Conservation (phyloP, 1,140 invertebrate genomes). For the Solenopsis fugax region DNA sequence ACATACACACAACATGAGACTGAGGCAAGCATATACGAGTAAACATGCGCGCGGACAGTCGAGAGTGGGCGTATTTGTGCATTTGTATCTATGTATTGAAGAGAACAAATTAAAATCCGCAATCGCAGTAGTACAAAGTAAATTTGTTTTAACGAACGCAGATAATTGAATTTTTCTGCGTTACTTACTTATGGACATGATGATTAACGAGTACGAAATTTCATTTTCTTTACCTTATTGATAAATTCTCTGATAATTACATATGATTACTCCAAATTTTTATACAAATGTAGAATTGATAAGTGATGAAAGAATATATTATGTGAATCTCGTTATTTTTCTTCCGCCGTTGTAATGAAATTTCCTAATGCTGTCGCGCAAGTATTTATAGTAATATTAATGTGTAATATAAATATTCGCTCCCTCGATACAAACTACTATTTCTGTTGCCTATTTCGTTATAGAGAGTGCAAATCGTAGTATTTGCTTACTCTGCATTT, state of each 20-base stretch:
- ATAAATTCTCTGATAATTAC: background rate
- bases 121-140: conserved; percentile 63
- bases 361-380: background rate
- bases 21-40: conserved; percentile 7
- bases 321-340: background rate
- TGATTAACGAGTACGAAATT: conserved; percentile 34
- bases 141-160: conserved; percentile 69
- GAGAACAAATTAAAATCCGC: conserved; percentile 66
- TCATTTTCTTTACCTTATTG: background rate
- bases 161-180: conserved; percentile 68
- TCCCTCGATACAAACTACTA: background rate
- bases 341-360: background rate
- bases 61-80: conserved; percentile 39
- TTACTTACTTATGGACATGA: conserved; percentile 35
- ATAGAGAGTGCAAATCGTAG: conserved; percentile 9
- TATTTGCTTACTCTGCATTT: conserved; percentile 1
- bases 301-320: too few species aligned
- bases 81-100: conserved; percentile 59
- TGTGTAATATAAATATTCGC: background rate
- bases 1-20: conserved; percentile 39
- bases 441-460: background rate
- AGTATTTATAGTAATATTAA: background rate
- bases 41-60: background rate
- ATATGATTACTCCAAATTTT: background rate
- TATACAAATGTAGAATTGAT: background rate